These are phyloP conservation scores for Anthopleura xanthogrammica DNA, from an alignment of 92 coral and sea anemone genomes.

Conservation along the genomic window DNA sequence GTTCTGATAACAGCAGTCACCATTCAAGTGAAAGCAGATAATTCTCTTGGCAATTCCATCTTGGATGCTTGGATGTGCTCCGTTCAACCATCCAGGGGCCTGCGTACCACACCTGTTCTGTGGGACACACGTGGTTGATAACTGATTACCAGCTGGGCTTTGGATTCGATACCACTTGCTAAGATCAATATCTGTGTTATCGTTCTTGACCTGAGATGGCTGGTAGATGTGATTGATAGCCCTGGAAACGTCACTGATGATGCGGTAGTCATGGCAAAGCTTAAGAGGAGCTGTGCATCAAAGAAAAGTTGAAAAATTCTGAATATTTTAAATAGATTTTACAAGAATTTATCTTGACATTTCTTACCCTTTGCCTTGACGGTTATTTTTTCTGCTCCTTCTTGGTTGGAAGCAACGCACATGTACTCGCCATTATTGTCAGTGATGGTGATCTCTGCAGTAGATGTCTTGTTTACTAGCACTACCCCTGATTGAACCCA, in stretches of 20 bases:
- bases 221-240: background rate
- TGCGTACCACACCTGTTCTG: conserved; percentile 22
- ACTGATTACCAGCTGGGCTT: conserved; percentile 5
- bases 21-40: conserved; percentile 17
- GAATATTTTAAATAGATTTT: too few species aligned
- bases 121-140: conserved; percentile 12
- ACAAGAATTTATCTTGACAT: too few species aligned
- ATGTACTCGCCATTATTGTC: too few species aligned
- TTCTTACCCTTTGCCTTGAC: too few species aligned
- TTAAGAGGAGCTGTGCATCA: too few species aligned
- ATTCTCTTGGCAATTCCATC: conserved; percentile 24
- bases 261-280: background rate
- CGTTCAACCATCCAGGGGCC: conserved; percentile 30
- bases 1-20: conserved; percentile 11
- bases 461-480: too few species aligned
- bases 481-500: too few species aligned
- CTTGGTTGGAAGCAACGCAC: too few species aligned
- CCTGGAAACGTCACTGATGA: background rate
- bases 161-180: conserved; percentile 8
- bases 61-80: conserved; percentile 16
- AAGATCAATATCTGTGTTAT: conserved; percentile 2
- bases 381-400: too few species aligned
- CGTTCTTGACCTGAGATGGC: background rate
- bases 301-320: too few species aligned
- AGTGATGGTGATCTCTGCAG: too few species aligned